Evolutionary conservation across 1,140 invertebrate genomes (phyloP).

Genomic region (Carcinoscorpius rotundicauda): DNA sequence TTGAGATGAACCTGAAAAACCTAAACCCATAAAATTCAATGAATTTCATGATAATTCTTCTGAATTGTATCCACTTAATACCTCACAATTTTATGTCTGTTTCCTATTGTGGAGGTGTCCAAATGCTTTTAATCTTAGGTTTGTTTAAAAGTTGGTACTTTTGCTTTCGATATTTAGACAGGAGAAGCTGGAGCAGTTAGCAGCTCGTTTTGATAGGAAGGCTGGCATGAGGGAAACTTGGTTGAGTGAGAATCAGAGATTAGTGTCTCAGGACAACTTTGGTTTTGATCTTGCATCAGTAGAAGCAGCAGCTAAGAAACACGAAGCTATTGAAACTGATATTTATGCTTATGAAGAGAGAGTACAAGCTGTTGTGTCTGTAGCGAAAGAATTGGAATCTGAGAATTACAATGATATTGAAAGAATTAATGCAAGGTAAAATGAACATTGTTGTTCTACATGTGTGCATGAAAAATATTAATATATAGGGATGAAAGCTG

Average conservation of each 20-base stretch:
- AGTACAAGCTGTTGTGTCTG: slow-evolving; percentile 94
- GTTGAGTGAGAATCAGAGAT: slow-evolving; percentile 95
- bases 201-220: slow-evolving; percentile 94
- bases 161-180: slow-evolving; percentile 46
- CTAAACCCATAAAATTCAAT: too few relatives aligned
- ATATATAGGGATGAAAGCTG: too few relatives aligned
- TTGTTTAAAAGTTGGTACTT: not conserved
- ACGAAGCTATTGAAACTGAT: slow-evolving; percentile 99
- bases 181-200: slow-evolving; percentile 96
- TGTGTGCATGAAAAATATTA: too few relatives aligned
- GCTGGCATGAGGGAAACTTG: slow-evolving; percentile 99
- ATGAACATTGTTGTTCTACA: too few relatives aligned
- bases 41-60: too few relatives aligned
- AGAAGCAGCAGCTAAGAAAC: slow-evolving; percentile 98
- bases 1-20: too few relatives aligned
- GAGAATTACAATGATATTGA: slow-evolving; percentile 99
- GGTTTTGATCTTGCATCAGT: slow-evolving; percentile 95
- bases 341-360: slow-evolving; percentile 99
- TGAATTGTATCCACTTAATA: too few relatives aligned
- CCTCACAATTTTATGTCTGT: too few relatives aligned
- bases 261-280: slow-evolving; percentile 96
- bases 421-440: slow-evolving; percentile 62
- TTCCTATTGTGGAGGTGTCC: too few relatives aligned
- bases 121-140: too few relatives aligned
- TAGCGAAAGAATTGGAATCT: slow-evolving; percentile 87